Conservation (phyloP, 2,113 vertebrate species). For the Zingel zingel region DNA sequence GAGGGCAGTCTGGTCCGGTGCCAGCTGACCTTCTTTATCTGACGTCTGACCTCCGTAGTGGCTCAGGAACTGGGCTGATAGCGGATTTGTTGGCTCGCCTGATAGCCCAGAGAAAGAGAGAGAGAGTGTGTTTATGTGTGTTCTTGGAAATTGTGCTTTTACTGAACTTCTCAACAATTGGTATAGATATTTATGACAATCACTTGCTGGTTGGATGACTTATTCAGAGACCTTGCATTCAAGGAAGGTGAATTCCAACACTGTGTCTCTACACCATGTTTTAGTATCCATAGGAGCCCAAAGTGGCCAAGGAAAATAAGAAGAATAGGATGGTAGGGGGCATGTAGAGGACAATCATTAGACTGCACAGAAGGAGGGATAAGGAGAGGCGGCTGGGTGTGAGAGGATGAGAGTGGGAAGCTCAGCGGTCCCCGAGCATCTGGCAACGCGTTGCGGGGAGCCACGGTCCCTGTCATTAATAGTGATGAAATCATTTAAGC, state of each 20-base stretch:
- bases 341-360: slow-evolving; percentile 93
- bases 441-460: slow-evolving; percentile 92
- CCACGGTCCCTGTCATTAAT: slow-evolving; percentile 96
- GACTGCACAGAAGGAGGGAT: slow-evolving; percentile 83
- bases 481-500: slow-evolving; percentile 99
- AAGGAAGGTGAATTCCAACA: slow-evolving; percentile 20
- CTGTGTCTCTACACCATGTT: slow-evolving; percentile 28
- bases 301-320: slow-evolving; percentile 81
- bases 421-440: slow-evolving; percentile 97
- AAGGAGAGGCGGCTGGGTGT: slow-evolving; percentile 81
- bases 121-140: not conserved
- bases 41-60: slow-evolving; percentile 59
- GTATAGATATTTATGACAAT: slow-evolving; percentile 39
- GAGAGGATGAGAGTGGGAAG: slow-evolving; percentile 89
- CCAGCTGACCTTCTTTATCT: slow-evolving; percentile 69
- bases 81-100: slow-evolving; percentile 61
- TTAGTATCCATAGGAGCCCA: slow-evolving; percentile 51
- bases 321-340: slow-evolving; percentile 84
- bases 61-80: slow-evolving; percentile 60
- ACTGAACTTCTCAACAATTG: slow-evolving; percentile 24
- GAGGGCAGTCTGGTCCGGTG: slow-evolving; percentile 55
- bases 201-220: slow-evolving; percentile 38
- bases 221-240: slow-evolving; percentile 44
- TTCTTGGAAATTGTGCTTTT: slow-evolving; percentile 14
- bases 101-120: slow-evolving; percentile 27